These are phyloP conservation scores for Drosophila cognata DNA, from an alignment of 2,888 invertebrate species.

Conservation along the genomic window DNA sequence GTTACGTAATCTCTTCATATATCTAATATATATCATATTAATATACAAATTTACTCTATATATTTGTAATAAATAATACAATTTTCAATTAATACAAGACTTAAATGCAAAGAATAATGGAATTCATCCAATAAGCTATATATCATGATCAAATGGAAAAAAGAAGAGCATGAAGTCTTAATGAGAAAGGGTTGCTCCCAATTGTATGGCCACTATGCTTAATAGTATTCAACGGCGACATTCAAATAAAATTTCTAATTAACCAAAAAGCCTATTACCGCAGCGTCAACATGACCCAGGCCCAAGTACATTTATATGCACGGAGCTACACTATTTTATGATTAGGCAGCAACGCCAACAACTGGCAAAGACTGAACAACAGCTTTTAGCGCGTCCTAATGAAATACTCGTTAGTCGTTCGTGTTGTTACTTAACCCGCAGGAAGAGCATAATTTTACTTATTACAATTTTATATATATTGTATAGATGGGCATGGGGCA, in stretches of 20 bases:
- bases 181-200: background rate
- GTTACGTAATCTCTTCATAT: background rate
- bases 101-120: background rate
- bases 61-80: background rate
- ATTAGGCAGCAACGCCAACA: conserved; percentile 59
- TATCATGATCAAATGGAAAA: too few relatives aligned
- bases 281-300: conserved; percentile 43
- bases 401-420: conserved; percentile 43
- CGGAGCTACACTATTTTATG: conserved; percentile 73
- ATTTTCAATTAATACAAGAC: background rate
- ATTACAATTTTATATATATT: conserved; percentile 74
- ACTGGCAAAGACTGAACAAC: conserved; percentile 47
- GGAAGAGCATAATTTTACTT: conserved; percentile 72
- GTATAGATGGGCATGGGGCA: conserved; percentile 37
- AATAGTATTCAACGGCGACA: conserved; percentile 28
- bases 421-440: conserved; percentile 36
- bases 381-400: conserved; percentile 66
- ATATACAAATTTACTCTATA: background rate
- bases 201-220: conserved; percentile 1
- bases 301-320: conserved; percentile 15
- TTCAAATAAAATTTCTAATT: conserved; percentile 73
- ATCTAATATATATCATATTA: background rate
- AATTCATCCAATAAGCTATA: background rate
- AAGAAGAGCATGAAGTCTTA: background rate
- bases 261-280: conserved; percentile 74